Conservation (phyloP, 2,797 vertebrate genomes). For the Myoxocephalus aenaeus region DNA sequence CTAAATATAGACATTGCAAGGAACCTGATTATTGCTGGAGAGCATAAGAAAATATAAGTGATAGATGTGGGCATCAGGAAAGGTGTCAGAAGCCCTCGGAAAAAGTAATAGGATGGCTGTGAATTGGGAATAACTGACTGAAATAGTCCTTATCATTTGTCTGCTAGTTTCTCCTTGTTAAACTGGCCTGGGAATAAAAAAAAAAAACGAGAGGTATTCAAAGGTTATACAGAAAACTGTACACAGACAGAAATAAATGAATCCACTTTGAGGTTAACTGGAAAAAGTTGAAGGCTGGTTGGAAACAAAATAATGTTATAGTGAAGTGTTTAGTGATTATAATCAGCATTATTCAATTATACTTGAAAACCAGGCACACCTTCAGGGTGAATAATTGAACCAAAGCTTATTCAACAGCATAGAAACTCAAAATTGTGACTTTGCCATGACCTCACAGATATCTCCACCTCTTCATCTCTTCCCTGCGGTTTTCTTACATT, state of each 20-base stretch:
- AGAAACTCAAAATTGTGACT: neutral
- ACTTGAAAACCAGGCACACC: constrained; percentile 22
- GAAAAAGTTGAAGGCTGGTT: neutral
- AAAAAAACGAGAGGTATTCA: constrained; percentile 42
- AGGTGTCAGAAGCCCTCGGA: constrained; percentile 74
- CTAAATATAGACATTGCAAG: constrained; percentile 74
- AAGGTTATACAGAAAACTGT: constrained; percentile 57
- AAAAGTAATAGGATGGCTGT: constrained; percentile 69
- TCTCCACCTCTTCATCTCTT: neutral
- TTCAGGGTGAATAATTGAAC: constrained; percentile 20
- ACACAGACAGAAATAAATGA: constrained; percentile 30
- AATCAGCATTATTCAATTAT: constrained; percentile 38
- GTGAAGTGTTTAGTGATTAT: constrained; percentile 36
- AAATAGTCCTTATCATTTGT: constrained; percentile 74
- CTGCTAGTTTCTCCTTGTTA: constrained; percentile 63
- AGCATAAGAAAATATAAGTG: constrained; percentile 64
- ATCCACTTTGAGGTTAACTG: constrained; percentile 26
- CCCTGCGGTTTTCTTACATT: neutral
- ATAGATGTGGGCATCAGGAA: constrained; percentile 73
- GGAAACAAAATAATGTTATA: constrained; percentile 29
- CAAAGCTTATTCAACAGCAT: constrained; percentile 9
- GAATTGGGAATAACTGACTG: constrained; percentile 75
- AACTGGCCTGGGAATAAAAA: constrained; percentile 35
- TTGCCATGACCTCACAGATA: constrained; percentile 4
- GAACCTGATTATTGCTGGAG: constrained; percentile 68